phyloP scores from a whole-genome alignment of 2,113 vertebrate genomes.

The Cacatua alba region DNA sequence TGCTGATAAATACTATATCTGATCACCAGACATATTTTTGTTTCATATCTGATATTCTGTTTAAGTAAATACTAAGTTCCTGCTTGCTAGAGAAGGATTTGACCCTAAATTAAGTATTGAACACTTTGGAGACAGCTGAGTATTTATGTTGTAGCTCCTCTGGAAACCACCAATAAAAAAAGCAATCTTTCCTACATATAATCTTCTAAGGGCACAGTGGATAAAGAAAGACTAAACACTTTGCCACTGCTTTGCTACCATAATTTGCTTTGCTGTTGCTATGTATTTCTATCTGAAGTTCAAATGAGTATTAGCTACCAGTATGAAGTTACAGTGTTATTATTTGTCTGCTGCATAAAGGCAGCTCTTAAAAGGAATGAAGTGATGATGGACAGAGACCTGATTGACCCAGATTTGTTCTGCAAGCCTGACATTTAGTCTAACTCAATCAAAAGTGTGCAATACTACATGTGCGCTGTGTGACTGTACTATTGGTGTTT shows the following conservation, averaged over 20 bases:
- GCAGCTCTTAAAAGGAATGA: neutral
- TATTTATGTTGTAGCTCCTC: neutral
- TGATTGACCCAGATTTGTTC: neutral
- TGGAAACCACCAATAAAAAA: neutral
- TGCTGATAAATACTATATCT: neutral
- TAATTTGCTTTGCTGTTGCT: neutral
- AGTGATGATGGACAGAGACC: neutral
- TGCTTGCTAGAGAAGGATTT: neutral
- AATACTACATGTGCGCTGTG: fast-evolving
- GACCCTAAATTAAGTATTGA: neutral
- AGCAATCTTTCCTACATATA: neutral
- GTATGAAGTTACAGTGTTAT: neutral
- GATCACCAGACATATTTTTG: neutral
- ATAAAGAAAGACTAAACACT: neutral
- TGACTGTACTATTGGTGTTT: neutral
- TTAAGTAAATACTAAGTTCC: neutral
- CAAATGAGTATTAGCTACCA: neutral
- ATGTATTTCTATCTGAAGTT: neutral
- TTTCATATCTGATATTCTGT: neutral
- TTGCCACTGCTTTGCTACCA: neutral
- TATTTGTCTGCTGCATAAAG: neutral
- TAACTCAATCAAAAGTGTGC: neutral
- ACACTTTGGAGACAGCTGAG: neutral
- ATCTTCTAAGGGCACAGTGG: neutral
- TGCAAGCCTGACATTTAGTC: neutral